Evolutionary conservation across 2,888 invertebrate genomes (phyloP).

Genomic region (Lacanobia oleracea): DNA sequence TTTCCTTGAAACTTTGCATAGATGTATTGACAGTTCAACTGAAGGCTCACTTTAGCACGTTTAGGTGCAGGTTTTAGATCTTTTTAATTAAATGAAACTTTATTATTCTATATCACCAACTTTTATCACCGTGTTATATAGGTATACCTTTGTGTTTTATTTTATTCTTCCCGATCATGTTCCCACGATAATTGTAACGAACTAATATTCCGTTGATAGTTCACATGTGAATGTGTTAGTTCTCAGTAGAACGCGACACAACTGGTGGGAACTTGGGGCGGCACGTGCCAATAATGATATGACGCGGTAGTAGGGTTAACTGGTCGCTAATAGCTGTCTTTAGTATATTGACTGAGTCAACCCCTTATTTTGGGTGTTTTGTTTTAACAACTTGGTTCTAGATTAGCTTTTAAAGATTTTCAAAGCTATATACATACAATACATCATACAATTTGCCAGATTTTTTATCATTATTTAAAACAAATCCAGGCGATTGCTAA

Average conservation of each 20-base stretch:
- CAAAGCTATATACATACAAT: too few species aligned
- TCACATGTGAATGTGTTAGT: conserved; percentile 44
- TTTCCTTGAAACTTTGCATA: background rate
- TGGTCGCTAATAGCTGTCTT: background rate
- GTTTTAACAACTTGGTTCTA: too few species aligned
- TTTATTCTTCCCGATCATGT: too few species aligned
- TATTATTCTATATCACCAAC: too few species aligned
- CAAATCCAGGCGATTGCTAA: too few species aligned
- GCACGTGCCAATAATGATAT: conserved; percentile 19
- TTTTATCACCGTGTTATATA: too few species aligned
- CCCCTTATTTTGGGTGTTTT: background rate
- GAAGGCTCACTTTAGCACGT: background rate
- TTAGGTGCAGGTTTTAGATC: too few species aligned
- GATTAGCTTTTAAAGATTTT: too few species aligned
- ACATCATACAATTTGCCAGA: too few species aligned
- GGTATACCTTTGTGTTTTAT: too few species aligned
- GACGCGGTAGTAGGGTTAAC: conserved; percentile 36
- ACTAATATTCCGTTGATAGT: conserved; percentile 27
- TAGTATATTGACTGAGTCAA: background rate
- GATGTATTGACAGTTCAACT: background rate
- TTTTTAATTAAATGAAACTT: too few species aligned
- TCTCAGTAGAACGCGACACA: conserved; percentile 17
- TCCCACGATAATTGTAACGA: conserved; percentile 10
- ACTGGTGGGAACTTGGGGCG: conserved; percentile 35
- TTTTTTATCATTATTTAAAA: too few species aligned